Conservation (phyloP, 2,888 invertebrate species). For the Pandemis corylana region DNA sequence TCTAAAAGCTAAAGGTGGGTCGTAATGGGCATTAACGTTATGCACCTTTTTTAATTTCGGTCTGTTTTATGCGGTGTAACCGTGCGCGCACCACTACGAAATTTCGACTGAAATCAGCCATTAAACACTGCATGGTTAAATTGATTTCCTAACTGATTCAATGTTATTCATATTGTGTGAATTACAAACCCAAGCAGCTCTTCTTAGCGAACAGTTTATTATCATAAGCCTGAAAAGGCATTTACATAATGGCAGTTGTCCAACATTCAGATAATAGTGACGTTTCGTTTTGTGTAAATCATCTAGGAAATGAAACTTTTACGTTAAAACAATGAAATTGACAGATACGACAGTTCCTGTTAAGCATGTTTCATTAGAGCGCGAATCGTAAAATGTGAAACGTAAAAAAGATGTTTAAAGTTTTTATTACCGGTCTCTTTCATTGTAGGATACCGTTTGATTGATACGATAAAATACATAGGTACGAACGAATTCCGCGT, state of each 20-base stretch:
- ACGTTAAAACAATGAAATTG: conserved; percentile 4
- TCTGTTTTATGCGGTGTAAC: too few relatives aligned
- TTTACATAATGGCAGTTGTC: conserved; percentile 38
- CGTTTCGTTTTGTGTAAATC: conserved; percentile 10
- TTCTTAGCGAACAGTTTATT: neutral
- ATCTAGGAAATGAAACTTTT: conserved; percentile 6
- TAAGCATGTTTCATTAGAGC: conserved; percentile 42
- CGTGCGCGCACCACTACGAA: neutral
- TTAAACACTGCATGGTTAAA: neutral
- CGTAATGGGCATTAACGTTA: too few relatives aligned
- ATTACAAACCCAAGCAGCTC: neutral
- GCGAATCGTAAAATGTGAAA: conserved; percentile 41
- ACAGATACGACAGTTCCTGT: conserved; percentile 20
- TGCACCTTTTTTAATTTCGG: too few relatives aligned
- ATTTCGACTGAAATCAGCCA: neutral
- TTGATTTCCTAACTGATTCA: neutral
- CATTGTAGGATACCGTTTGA: conserved; percentile 16
- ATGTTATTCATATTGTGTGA: neutral
- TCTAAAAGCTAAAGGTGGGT: too few relatives aligned
- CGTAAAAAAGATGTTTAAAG: conserved; percentile 40
- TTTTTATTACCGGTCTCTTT: conserved; percentile 22
- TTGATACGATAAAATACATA: conserved; percentile 25
- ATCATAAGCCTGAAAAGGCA: conserved; percentile 20
- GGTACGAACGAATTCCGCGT: conserved; percentile 8
- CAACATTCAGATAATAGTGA: conserved; percentile 18